Base-by-base conservation (phyloP, 2,888 invertebrate species). In the Mesochorus sp. region DNA sequence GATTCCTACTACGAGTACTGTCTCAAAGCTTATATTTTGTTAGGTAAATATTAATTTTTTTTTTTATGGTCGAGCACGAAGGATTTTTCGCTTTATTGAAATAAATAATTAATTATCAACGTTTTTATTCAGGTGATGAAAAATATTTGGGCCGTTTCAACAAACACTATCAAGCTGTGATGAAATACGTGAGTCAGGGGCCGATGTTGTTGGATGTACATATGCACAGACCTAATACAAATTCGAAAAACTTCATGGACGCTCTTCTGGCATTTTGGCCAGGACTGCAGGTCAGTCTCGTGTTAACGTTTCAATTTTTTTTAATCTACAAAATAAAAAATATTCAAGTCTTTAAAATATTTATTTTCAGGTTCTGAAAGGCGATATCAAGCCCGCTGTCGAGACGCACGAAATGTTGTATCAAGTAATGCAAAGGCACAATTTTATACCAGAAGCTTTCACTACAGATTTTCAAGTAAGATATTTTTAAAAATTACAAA, bases 1-100 rank as follows among this genome's bases (percentile, higher is more conserved):
- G 99, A 99, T 92, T 98, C 98, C 0, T 99, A 99, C 91, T 99
- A 99, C 89, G 99, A 99, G 91, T 99, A 99, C 91, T 96, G 98
- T 81, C 93, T 99, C 28, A 99, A 99, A 91, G 98, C 98, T 0
- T 99, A 99, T 91, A 97, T 99, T 81, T 93, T 99, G 67, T 93
- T 99, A 3, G 96, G 90, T 89, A 83, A 82, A 76, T 12, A 12
- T 42, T 42, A 14, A 3, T 2, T 21, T 34, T 55, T 31, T 39
- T 37, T 49, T 24, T 8, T 14, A 34, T 3, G 5, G 1, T 39
- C 14, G n/a, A n/a, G 1, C n/a, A 12, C 12, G 5, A 39, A 39
- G 14, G 44, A 17, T 6, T 62, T 12, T 55, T 39, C 19, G 28
- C 24, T 62, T 17, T 53, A 0, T 31, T 34, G n/a, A n/a, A n/a